Conservation (phyloP, 2,113 vertebrate species). For the Xenotilapia flavipinnis region DNA sequence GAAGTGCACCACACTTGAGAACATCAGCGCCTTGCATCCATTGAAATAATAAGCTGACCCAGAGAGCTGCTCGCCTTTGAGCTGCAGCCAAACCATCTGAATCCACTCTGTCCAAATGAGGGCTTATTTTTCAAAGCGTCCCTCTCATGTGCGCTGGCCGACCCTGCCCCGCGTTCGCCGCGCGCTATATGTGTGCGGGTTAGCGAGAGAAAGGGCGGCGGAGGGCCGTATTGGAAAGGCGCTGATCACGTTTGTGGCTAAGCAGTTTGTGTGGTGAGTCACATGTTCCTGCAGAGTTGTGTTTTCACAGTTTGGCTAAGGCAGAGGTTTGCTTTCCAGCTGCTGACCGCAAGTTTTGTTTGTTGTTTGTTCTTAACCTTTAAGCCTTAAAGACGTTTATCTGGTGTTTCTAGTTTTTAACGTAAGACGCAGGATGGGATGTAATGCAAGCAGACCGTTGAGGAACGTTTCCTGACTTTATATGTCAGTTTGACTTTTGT, state of each 20-base stretch:
- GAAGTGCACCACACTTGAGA: conserved; percentile 71
- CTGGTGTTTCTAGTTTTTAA: neutral
- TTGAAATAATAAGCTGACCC: conserved; percentile 76
- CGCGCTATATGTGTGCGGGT: conserved; percentile 10
- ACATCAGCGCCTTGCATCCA: conserved; percentile 68
- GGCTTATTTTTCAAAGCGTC: conserved; percentile 75
- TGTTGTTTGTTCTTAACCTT: conserved; percentile 28
- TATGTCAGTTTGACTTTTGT: neutral
- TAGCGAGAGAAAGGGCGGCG: neutral
- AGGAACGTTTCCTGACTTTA: neutral
- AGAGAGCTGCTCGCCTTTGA: conserved; percentile 70
- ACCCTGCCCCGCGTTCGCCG: conserved; percentile 51
- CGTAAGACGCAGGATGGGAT: neutral
- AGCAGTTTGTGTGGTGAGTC: conserved; percentile 59
- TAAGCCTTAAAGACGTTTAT: neutral
- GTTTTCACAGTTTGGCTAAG: conserved; percentile 37
- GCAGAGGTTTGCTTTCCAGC: conserved; percentile 11
- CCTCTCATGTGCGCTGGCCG: conserved; percentile 57
- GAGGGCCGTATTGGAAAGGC: conserved; percentile 24
- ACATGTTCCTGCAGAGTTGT: conserved; percentile 52
- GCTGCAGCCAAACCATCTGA: conserved; percentile 77
- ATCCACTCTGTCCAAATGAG: conserved; percentile 79
- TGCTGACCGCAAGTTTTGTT: conserved; percentile 8
- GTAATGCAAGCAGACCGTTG: neutral
- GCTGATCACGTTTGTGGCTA: conserved; percentile 48